Evolutionary conservation across 2,888 invertebrate species (phyloP).

Genomic region (Drosophila kambysellisi): DNA sequence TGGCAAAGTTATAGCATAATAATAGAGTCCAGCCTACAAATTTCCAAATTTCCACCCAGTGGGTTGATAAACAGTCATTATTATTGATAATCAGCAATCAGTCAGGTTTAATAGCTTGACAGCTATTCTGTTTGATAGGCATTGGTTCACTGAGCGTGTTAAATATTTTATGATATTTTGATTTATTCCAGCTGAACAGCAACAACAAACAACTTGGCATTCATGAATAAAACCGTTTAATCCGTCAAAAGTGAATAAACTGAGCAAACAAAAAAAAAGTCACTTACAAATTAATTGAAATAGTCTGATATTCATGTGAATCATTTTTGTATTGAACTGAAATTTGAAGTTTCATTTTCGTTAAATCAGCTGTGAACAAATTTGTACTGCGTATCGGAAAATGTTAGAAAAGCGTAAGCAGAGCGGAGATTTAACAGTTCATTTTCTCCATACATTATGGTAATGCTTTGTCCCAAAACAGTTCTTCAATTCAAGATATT

Average conservation of each 20-base stretch:
- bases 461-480: background rate
- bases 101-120: background rate
- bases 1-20: background rate
- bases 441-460: background rate
- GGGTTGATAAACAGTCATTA: background rate
- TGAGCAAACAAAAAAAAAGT: conserved; percentile 5
- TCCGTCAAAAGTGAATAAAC: background rate
- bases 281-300: conserved; percentile 12
- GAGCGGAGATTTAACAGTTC: too few relatives aligned
- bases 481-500: background rate
- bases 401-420: background rate
- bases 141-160: background rate
- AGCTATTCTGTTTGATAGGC: conserved; percentile 5
- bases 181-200: conserved; percentile 3
- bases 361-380: background rate
- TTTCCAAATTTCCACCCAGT: background rate
- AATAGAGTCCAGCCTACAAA: background rate
- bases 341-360: background rate
- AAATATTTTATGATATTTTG: conserved; percentile 27
- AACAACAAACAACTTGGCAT: conserved; percentile 7
- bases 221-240: background rate
- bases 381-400: background rate
- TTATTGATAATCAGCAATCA: conserved; percentile 1
- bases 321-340: background rate
- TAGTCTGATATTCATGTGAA: conserved; percentile 15